A percentile compares a stretch with the other conserved stretches of the same genome.
These are phyloP conservation scores for Papilio polyxenes DNA, from an alignment of 1,140 invertebrate species.

Conservation along the genomic window DNA sequence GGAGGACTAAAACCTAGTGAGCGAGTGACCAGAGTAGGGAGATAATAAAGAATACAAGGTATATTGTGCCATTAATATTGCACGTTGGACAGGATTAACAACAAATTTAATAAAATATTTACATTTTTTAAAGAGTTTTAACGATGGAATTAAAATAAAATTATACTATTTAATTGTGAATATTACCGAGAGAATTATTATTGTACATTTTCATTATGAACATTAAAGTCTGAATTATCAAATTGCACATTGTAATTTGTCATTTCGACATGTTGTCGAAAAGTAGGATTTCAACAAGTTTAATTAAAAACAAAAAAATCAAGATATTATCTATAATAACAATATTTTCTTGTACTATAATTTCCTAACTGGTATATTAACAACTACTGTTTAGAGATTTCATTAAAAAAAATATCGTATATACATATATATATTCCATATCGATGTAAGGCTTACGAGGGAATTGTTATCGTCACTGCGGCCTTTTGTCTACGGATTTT, in stretches of 20 bases:
- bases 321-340: background rate
- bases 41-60: too few species aligned
- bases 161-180: background rate
- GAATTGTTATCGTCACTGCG: conserved; percentile 25
- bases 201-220: background rate
- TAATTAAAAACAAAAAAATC: background rate
- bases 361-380: too few species aligned
- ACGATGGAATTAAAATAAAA: background rate
- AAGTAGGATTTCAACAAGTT: background rate
- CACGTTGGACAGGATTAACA: too few species aligned
- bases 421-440: too few species aligned
- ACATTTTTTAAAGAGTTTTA: background rate
- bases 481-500: conserved; percentile 40
- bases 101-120: too few species aligned
- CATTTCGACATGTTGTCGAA: background rate
- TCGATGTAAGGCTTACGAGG: conserved; percentile 37
- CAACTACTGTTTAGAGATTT: too few species aligned
- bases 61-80: too few species aligned
- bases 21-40: too few species aligned
- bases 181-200: background rate
- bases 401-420: too few species aligned
- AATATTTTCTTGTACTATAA: too few species aligned
- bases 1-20: too few species aligned
- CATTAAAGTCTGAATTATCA: background rate
- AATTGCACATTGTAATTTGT: background rate